Conservation (phyloP, 2,113 vertebrate species). For the Myanophis thanlyinensis region DNA sequence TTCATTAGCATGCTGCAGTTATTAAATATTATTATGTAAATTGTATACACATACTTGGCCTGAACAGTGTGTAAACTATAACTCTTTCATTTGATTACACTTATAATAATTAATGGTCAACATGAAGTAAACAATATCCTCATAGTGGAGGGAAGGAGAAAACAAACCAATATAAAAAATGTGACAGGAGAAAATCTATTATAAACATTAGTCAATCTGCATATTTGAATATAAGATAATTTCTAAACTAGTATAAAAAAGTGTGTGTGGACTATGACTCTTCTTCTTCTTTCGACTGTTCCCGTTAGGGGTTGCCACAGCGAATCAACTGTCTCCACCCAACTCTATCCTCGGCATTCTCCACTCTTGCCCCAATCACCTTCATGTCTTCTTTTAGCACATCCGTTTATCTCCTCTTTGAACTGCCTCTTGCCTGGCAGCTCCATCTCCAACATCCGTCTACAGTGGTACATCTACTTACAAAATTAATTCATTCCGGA, state of each 20-base stretch:
- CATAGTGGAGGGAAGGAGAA: background rate
- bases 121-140: background rate
- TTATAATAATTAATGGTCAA: accelerated
- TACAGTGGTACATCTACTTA: too few species aligned
- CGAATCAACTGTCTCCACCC: too few species aligned
- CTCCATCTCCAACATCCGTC: too few species aligned
- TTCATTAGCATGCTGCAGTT: conserved; percentile 55
- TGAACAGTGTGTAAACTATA: background rate
- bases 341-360: too few species aligned
- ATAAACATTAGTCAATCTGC: background rate
- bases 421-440: too few species aligned
- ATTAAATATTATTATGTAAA: background rate
- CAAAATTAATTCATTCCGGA: too few species aligned
- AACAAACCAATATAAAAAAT: background rate
- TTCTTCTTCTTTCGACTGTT: too few species aligned
- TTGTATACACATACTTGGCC: accelerated
- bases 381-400: too few species aligned
- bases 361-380: too few species aligned
- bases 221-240: background rate
- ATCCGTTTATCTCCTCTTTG: too few species aligned
- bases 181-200: background rate
- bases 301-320: too few species aligned
- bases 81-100: background rate
- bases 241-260: background rate
- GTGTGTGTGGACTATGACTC: too few species aligned